These are phyloP conservation scores for Lasioglossum leucozonium DNA, from an alignment of 2,888 invertebrate genomes.

Conservation along the genomic window DNA sequence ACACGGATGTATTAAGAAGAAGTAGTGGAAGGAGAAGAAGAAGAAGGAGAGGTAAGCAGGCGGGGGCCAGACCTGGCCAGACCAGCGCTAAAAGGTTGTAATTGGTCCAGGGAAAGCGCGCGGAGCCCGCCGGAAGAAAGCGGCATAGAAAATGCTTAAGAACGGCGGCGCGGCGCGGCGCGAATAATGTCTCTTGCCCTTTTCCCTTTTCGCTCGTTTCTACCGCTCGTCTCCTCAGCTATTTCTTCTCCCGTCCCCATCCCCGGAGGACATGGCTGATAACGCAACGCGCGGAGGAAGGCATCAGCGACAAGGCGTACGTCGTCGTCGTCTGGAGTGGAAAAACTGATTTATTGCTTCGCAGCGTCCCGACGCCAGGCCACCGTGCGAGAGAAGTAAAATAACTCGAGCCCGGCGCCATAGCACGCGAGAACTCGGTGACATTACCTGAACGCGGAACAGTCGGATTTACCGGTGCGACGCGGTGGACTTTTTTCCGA, in stretches of 20 bases:
- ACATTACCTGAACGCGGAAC: constrained; percentile 32
- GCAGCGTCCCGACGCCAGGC: constrained; percentile 52
- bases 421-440: constrained; percentile 44
- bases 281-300: constrained; percentile 62
- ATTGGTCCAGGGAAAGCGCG: constrained; percentile 19
- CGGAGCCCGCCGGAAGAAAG: neutral
- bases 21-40: neutral
- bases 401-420: constrained; percentile 50
- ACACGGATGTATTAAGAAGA: neutral
- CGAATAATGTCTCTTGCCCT: constrained; percentile 31
- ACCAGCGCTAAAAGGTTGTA: neutral
- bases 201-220: neutral
- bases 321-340: constrained; percentile 62
- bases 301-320: constrained; percentile 59
- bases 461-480: constrained; percentile 17
- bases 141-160: neutral
- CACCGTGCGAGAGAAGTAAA: constrained; percentile 45
- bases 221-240: constrained; percentile 10
- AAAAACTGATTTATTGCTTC: constrained; percentile 73
- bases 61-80: neutral
- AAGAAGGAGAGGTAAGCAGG: neutral
- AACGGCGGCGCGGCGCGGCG: constrained; percentile 14
- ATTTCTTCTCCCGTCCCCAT: neutral
- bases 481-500: constrained; percentile 1
- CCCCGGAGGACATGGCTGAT: constrained; percentile 58